Evolutionary conservation across 2,888 invertebrate genomes (phyloP).

Genomic region (Myathropa florea): DNA sequence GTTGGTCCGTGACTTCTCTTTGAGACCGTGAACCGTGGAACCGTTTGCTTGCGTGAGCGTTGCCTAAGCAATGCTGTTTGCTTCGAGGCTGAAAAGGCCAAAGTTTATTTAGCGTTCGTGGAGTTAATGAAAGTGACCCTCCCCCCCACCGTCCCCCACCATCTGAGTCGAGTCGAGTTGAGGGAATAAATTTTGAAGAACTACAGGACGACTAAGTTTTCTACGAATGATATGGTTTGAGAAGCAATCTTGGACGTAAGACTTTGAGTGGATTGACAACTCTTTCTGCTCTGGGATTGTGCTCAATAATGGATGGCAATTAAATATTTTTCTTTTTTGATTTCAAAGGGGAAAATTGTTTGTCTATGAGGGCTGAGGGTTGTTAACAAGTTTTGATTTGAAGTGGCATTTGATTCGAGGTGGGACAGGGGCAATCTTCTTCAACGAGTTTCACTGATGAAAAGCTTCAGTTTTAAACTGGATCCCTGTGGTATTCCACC

Average conservation of each 20-base stretch:
- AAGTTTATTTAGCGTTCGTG: constrained; percentile 33
- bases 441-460: too few relatives aligned
- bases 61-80: constrained; percentile 31
- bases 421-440: too few relatives aligned
- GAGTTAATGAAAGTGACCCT: constrained; percentile 60
- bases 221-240: too few relatives aligned
- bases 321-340: neutral
- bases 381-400: too few relatives aligned
- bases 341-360: neutral
- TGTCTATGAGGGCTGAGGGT: too few relatives aligned
- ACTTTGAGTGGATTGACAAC: constrained; percentile 14
- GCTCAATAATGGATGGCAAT: neutral
- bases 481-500: too few relatives aligned
- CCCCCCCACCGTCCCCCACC: constrained; percentile 6
- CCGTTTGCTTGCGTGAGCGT: constrained; percentile 1
- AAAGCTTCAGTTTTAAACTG: too few relatives aligned
- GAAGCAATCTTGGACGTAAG: neutral
- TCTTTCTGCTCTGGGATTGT: neutral
- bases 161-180: too few relatives aligned
- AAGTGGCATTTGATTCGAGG: too few relatives aligned
- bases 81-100: neutral
- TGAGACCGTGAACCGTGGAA: neutral
- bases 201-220: neutral
- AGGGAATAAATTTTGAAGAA: constrained; percentile 38
- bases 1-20: constrained; percentile 41